Evolutionary conservation across 2,797 vertebrate genomes (phyloP).

Genomic region (Enteromius radiatus): DNA sequence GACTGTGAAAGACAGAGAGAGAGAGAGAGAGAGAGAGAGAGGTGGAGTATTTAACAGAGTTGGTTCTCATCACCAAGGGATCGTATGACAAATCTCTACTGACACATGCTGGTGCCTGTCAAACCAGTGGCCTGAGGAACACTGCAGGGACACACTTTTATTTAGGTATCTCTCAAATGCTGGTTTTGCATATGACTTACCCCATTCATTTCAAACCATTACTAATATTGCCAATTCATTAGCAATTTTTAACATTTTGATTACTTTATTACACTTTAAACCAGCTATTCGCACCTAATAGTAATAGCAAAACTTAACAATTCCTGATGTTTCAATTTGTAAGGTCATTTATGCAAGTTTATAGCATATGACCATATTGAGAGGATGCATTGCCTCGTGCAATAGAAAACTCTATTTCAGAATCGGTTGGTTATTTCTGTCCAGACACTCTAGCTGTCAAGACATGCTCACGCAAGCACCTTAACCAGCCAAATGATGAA

Average conservation of each 20-base stretch:
- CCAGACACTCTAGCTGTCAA: constrained; percentile 4
- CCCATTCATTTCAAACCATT: constrained; percentile 60
- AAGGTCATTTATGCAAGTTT: background rate
- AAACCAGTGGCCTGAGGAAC: constrained; percentile 84
- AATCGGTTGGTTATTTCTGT: constrained; percentile 30
- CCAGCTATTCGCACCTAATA: background rate
- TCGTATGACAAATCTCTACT: constrained; percentile 81
- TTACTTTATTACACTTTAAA: background rate
- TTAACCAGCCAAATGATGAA: background rate
- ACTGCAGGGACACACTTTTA: constrained; percentile 78
- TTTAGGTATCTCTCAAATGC: constrained; percentile 65
- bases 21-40: constrained; percentile 38
- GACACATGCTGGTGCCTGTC: constrained; percentile 95
- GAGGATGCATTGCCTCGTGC: background rate
- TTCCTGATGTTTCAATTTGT: background rate
- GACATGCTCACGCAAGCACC: constrained; percentile 15
- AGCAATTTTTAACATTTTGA: background rate
- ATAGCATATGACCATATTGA: background rate
- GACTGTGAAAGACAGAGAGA: constrained; percentile 43
- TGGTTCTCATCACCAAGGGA: constrained; percentile 80
- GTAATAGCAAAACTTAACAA: background rate
- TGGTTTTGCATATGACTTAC: constrained; percentile 65
- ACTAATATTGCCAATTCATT: background rate
- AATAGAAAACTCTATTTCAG: background rate
- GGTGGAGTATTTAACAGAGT: constrained; percentile 76